Evolutionary conservation across 53 echinoderm and acorn worm species (phyloP).

Genomic region (Henricia sp.): DNA sequence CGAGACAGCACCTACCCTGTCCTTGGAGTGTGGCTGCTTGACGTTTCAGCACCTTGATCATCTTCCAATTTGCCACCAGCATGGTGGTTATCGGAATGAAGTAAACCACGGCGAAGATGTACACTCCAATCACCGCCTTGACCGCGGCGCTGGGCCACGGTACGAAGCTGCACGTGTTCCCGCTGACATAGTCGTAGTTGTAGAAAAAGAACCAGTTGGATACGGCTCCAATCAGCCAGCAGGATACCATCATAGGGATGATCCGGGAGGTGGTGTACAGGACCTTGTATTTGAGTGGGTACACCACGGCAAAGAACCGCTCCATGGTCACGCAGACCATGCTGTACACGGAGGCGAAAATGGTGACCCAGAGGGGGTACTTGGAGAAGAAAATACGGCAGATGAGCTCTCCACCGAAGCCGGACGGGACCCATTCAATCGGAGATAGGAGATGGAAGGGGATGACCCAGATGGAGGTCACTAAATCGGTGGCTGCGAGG

Average conservation of each 20-base stretch:
- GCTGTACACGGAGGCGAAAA: conserved; percentile 83
- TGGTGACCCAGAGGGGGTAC: conserved; percentile 85
- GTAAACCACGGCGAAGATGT: conserved; percentile 73
- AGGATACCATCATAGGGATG: conserved; percentile 61
- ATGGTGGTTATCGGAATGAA: conserved; percentile 73
- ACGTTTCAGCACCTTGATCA: conserved; percentile 67
- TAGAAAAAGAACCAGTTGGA: conserved; percentile 79
- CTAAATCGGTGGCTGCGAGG: conserved; percentile 71
- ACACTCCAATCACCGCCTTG: conserved; percentile 69
- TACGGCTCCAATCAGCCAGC: conserved; percentile 76
- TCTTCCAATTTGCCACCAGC: conserved; percentile 72
- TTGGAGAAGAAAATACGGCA: conserved; percentile 87
- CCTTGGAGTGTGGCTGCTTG: conserved; percentile 51
- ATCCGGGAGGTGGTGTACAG: conserved; percentile 61
- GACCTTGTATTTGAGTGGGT: conserved; percentile 76
- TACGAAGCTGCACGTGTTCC: conserved; percentile 53
- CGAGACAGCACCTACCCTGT: conserved; percentile 15
- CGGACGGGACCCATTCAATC: conserved; percentile 49
- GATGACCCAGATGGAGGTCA: conserved; percentile 79
- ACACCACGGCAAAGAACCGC: conserved; percentile 87
- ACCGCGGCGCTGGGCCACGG: conserved; percentile 40
- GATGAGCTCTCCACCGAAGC: conserved; percentile 76
- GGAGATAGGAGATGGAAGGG: conserved; percentile 78
- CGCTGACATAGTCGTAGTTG: conserved; percentile 69
- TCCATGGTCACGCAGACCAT: conserved; percentile 80